These are phyloP conservation scores for Halcyon chelicuti DNA, from an alignment of 2,797 vertebrate genomes.

Conservation along the genomic window DNA sequence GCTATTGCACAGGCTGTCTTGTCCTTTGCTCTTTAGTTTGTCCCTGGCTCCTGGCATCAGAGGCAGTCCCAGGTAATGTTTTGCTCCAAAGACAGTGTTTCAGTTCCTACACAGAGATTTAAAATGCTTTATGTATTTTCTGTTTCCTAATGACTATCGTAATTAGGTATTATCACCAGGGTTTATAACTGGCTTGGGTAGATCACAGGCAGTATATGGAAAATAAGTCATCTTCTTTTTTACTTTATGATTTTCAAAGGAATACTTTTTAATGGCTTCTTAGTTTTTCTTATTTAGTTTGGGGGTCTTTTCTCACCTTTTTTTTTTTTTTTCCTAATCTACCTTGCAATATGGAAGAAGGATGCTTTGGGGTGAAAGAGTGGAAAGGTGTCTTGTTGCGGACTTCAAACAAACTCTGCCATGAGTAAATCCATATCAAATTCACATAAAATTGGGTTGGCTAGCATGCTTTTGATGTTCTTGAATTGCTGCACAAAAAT, in stretches of 20 bases:
- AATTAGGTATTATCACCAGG: neutral
- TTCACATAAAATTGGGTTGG: constrained; percentile 28
- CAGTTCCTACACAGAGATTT: neutral
- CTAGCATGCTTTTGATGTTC: constrained; percentile 39
- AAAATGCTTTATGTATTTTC: neutral
- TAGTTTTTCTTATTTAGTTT: neutral
- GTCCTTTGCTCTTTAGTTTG: neutral
- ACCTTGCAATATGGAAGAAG: neutral
- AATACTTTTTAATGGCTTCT: neutral
- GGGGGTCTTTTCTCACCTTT: neutral
- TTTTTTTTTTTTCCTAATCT: neutral
- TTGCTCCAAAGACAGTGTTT: neutral
- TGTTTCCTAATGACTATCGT: neutral
- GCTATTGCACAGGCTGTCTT: neutral
- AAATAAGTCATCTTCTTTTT: neutral
- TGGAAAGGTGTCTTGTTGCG: neutral
- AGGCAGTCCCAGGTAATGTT: neutral
- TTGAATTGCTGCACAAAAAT: neutral
- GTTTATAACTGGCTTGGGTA: neutral
- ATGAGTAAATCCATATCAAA: constrained; percentile 43
- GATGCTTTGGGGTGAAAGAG: neutral
- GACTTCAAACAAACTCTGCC: constrained; percentile 56
- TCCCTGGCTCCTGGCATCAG: neutral
- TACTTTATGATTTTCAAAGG: neutral
- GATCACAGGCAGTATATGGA: neutral